phyloP scores from a whole-genome alignment of 2,113 vertebrate genomes.

The Speoplatyrhinus poulsoni region DNA sequence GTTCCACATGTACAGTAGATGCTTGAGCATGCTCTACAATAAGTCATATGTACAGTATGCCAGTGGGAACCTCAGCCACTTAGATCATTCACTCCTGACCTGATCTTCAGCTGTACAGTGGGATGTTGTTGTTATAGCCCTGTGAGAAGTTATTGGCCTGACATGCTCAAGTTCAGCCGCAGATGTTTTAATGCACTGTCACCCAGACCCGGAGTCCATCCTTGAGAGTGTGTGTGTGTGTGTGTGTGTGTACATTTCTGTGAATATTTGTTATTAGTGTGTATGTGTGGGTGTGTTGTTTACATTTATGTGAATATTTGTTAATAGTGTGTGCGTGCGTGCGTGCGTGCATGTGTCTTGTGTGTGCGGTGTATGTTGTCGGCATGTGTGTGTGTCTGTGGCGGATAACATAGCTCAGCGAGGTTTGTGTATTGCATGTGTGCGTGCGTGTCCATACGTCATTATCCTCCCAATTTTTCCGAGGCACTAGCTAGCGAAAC shows the following conservation, averaged over 20 bases:
- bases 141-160: slow-evolving; percentile 49
- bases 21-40: too few relatives aligned
- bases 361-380: too few relatives aligned
- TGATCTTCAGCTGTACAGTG: slow-evolving; percentile 22
- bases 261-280: background rate
- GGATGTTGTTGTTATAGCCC: slow-evolving; percentile 45
- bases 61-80: too few relatives aligned
- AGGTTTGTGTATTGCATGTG: background rate
- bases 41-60: too few relatives aligned
- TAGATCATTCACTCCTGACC: slow-evolving; percentile 32
- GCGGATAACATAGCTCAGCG: background rate
- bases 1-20: background rate
- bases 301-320: background rate
- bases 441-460: background rate
- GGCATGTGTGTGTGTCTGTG: too few relatives aligned
- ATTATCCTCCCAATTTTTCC: slow-evolving; percentile 18
- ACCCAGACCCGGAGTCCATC: slow-evolving; percentile 3
- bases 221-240: background rate
- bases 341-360: too few relatives aligned
- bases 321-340: background rate
- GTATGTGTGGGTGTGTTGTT: background rate
- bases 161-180: slow-evolving; percentile 21
- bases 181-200: slow-evolving; percentile 51
- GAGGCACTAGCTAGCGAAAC: slow-evolving; percentile 37
- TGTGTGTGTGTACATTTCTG: background rate